Conservation (phyloP, 92 coral and sea anemone species). For the Palythoa heliodiscus region DNA sequence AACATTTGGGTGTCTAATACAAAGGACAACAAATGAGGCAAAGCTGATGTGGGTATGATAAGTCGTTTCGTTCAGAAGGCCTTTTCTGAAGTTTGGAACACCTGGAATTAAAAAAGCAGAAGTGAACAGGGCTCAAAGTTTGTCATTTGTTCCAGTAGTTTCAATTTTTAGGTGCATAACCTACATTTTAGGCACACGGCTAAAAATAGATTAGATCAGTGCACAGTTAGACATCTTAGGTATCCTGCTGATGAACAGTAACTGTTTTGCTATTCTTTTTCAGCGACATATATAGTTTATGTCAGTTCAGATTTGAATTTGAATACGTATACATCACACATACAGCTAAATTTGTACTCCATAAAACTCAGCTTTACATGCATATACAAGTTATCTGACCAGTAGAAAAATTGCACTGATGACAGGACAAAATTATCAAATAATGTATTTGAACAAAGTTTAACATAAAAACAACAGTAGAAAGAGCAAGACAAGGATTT, state of each 20-base stretch:
- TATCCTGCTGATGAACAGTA: too few species aligned
- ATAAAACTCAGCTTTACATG: neutral
- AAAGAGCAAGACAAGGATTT: neutral
- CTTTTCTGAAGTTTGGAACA: constrained; percentile 24
- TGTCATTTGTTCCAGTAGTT: neutral
- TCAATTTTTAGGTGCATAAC: constrained; percentile 2
- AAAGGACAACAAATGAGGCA: constrained; percentile 47
- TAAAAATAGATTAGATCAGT: neutral
- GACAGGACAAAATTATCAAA: neutral
- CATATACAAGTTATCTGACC: neutral
- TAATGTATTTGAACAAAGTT: neutral
- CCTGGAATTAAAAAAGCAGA: constrained; percentile 18
- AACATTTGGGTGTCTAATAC: constrained; percentile 29
- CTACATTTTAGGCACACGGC: neutral
- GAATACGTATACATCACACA: neutral
- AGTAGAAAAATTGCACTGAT: neutral
- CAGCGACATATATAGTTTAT: too few species aligned
- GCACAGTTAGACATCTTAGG: neutral
- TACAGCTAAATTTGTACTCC: neutral
- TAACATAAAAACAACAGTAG: neutral
- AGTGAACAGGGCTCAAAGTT: neutral
- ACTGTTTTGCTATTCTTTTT: too few species aligned
- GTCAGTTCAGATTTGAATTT: too few species aligned
- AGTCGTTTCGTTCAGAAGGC: neutral
- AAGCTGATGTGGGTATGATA: constrained; percentile 28